These are phyloP conservation scores for Euplagia quadripunctaria DNA, from an alignment of 2,888 invertebrate genomes.

Conservation along the genomic window DNA sequence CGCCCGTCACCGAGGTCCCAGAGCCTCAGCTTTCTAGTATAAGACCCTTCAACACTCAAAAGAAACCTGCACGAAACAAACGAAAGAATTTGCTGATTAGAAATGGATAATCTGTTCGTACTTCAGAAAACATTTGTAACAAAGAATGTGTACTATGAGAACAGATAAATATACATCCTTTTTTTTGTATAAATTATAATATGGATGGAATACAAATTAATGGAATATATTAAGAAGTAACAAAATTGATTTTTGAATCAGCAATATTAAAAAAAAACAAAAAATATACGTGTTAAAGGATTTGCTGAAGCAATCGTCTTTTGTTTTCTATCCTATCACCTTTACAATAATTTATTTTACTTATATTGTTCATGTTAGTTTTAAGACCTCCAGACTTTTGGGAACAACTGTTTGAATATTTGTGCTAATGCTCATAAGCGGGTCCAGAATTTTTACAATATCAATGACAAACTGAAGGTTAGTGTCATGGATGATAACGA, in stretches of 20 bases:
- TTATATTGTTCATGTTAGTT: neutral
- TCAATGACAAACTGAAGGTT: neutral
- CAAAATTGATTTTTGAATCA: no score
- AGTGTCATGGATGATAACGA: neutral
- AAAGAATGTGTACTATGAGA: neutral
- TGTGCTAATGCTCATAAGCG: neutral
- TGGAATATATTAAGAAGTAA: no score
- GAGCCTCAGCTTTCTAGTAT: neutral
- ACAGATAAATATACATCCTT: no score
- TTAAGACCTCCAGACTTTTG: neutral
- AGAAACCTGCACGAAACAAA: neutral
- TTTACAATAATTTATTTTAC: neutral
- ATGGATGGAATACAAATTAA: no score
- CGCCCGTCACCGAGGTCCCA: neutral
- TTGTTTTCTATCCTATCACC: neutral
- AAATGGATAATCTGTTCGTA: neutral
- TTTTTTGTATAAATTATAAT: no score
- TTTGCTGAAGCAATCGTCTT: neutral
- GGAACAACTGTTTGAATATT: neutral
- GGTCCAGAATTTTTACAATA: neutral
- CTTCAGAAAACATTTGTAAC: neutral
- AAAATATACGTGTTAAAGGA: neutral
- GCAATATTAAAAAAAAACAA: no score
- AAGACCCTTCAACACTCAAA: rapidly evolving
- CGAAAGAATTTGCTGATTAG: neutral